Evolutionary conservation across 2,113 vertebrate species (phyloP).

Genomic region (Mesoclemmys tuberculata): DNA sequence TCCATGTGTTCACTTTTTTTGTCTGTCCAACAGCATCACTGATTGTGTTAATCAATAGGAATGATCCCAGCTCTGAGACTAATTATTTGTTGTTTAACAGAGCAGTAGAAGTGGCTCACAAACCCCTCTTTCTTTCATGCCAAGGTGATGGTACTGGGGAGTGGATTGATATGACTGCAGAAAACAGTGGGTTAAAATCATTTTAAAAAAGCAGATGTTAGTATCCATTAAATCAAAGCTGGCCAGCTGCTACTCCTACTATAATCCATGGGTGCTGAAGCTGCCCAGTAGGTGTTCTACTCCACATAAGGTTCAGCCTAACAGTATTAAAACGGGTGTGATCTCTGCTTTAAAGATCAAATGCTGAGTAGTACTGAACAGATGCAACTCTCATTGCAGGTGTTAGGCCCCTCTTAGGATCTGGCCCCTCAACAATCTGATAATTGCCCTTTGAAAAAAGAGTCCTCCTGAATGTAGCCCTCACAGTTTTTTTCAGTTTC

Average conservation of each 20-base stretch:
- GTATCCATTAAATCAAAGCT: accelerated
- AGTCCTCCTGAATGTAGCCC: not conserved
- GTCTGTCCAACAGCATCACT: not conserved
- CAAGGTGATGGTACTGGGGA: not conserved
- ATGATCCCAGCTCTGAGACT: not conserved
- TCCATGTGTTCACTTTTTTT: not conserved
- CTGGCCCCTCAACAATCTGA: not conserved
- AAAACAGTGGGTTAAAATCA: not conserved
- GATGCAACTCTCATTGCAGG: not conserved
- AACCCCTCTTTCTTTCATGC: not conserved
- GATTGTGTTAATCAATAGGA: not conserved
- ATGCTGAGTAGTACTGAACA: not conserved
- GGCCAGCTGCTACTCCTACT: not conserved
- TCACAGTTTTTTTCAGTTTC: not conserved
- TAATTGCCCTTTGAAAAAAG: not conserved
- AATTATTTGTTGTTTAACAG: not conserved
- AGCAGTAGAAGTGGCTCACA: not conserved
- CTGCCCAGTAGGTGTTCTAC: not conserved
- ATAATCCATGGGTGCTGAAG: not conserved
- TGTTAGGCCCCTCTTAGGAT: not conserved
- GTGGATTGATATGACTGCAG: not conserved
- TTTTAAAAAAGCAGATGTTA: not conserved
- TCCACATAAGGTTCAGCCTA: accelerated
- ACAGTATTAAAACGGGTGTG: not conserved
- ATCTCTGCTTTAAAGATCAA: not conserved